Base-by-base conservation (phyloP, 35 echinoderm and acorn worm genomes). In the Ophioderma brevispina region DNA sequence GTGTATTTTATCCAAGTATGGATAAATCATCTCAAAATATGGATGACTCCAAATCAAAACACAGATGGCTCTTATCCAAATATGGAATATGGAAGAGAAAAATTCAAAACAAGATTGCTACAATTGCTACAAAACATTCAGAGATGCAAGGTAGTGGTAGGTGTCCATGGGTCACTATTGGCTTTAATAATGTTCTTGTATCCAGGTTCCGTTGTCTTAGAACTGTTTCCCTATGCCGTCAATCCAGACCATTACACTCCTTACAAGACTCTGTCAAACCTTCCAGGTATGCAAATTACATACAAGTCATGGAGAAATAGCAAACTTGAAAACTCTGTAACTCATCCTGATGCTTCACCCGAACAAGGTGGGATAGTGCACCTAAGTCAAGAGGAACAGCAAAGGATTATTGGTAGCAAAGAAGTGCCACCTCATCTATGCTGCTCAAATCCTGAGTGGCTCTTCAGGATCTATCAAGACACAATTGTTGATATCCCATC, bases 401-500 rank as follows among this genome's bases (percentile, higher is more conserved):
- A 85, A 31, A 33, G 55, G 13, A 99, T 99, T 64, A 39, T 95
- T 6, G 19, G 6, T 37, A 93, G 90, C 43, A 38, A 52, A 17
- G 97, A 99, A 36, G 97, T 99, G 17, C 90, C 93, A 38, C 75
- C 43, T 56, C 97, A 99, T 64, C 50, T 99, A 14, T 99, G 97
- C 43, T 99, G 97, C 77, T 85, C 79, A 31, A 91, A 99, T 80
- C 93, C 97, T 18, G 90, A 95, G 30, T 99, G 97, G 97, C 43
- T 99, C 14, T 99, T 93, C 50, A 76, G 97, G 13, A 93, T 95
- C 17, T 99, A 99, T 78, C 97, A 99, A 77, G 97, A 99, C 77
- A 99, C 97, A 23, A 38, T 86, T 35, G 88, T 99, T 2, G 81
- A 99, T 85, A 70, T 99, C 39, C 42, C 84, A 13, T 90, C 91